phyloP scores from a whole-genome alignment of 1,140 invertebrate species.

The Diprion similis region DNA sequence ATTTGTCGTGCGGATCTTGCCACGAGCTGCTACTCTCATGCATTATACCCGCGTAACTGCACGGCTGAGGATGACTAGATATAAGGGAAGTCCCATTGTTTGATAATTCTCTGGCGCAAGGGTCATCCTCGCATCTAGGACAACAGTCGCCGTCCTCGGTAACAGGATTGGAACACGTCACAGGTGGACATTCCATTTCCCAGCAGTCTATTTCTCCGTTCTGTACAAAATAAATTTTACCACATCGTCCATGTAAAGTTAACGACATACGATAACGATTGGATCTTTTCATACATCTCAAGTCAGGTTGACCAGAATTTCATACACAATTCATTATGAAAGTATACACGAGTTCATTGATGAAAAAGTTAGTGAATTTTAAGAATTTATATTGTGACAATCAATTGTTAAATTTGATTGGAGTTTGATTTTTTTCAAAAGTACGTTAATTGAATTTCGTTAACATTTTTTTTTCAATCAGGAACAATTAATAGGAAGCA shows the following conservation, averaged over 20 bases:
- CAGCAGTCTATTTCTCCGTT: conserved; percentile 89
- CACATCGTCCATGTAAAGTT: neutral
- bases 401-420: no score
- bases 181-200: conserved; percentile 82
- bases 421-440: no score
- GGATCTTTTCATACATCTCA: no score
- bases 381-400: no score
- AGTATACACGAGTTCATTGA: no score
- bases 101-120: conserved; percentile 53
- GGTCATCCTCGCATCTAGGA: conserved; percentile 73
- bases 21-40: conserved; percentile 70
- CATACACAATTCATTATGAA: no score
- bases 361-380: no score
- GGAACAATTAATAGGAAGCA: no score
- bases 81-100: conserved; percentile 44
- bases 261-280: no score
- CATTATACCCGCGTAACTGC: conserved; percentile 65
- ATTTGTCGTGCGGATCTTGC: conserved; percentile 70
- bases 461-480: no score
- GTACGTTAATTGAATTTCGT: no score
- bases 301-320: no score
- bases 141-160: conserved; percentile 72
- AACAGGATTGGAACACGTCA: conserved; percentile 72
- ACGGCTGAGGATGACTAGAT: conserved; percentile 56
- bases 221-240: conserved; percentile 59